Evolutionary conservation across 2,113 vertebrate genomes (phyloP), one percentile per base, ranked within the genome.

Genomic region (Martes martes): DNA sequence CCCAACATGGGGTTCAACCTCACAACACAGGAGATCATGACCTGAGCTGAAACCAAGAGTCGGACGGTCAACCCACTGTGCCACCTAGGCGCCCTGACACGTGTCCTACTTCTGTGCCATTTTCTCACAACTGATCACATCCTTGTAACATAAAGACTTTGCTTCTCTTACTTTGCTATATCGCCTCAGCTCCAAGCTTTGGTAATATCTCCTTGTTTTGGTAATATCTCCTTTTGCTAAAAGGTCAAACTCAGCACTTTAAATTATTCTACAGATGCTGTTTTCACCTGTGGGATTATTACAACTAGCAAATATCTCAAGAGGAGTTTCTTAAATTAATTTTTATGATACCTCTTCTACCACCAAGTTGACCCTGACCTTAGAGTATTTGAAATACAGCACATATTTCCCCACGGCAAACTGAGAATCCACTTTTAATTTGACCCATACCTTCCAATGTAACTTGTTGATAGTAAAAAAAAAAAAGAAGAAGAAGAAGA

Each of bases 361-460:
- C 52, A 47, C 80, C 36, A 93, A 74, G 28, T 89, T 97, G 91
- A 97, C 42, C 63, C 65, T 69, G 67, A 95, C 78, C 79, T 89
- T 95, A 57, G 36, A 79, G 28, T 89, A 95, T 85, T 91, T 92
- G 61, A 96, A 98, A 96, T 81, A 47, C 16, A 88, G 55, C 50
- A 82, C 42, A 47, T 94, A 92, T 94, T 96, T 97, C 88, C 88
- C 91, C 55, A 80, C 67, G 94, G 83, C 59, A 97, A 97, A 91
- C 74, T 42, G 63, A 89, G 47, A 97, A 91, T 86, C 71, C 91
- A 97, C 65, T 91, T 94, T 94, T 95, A 96, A 97, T 95, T 95
- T 91, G 74, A 96, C 83, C 79, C 87, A 83, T 95, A 89, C 52
- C 61, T 97, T 89, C 67, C 36, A 74, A 57, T 90, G 63, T 61